Evolutionary conservation across 2,113 vertebrate genomes (phyloP).

Genomic region (Odontesthes bonariensis): DNA sequence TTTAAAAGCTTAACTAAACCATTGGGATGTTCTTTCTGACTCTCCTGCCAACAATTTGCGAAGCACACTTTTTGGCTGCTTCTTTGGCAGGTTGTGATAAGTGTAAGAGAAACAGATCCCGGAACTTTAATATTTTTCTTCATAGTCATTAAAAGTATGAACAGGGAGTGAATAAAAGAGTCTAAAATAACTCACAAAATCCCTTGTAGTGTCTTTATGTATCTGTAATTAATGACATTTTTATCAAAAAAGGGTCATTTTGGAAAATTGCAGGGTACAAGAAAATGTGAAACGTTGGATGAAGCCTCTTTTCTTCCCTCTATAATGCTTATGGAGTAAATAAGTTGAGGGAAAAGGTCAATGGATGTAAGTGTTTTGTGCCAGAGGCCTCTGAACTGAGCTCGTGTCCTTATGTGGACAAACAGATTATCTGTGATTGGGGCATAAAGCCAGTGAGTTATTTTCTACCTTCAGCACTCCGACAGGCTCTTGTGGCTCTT

Average conservation of each 20-base stretch:
- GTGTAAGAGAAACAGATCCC: neutral
- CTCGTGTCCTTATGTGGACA: conserved; percentile 39
- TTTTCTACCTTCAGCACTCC: neutral
- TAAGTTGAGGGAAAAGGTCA: conserved; percentile 30
- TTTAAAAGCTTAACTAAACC: neutral
- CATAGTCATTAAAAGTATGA: no score
- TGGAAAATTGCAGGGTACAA: neutral
- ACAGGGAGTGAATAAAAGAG: no score
- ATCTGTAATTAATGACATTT: no score
- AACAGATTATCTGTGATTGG: conserved; percentile 39
- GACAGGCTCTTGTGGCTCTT: conserved; percentile 14
- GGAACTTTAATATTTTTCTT: neutral
- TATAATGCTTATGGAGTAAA: conserved; percentile 15
- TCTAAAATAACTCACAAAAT: no score
- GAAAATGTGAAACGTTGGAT: conserved; percentile 3
- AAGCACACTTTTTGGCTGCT: neutral
- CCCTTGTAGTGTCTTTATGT: no score
- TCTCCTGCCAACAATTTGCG: no score
- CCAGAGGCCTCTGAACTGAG: conserved; percentile 24
- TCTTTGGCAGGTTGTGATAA: neutral
- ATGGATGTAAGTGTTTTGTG: conserved; percentile 15
- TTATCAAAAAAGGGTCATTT: neutral
- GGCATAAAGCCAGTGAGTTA: conserved; percentile 28
- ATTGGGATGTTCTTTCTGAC: neutral
- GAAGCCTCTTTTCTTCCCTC: neutral